Evolutionary conservation across 2,888 invertebrate species (phyloP), one percentile per base, ranked within the genome.

Genomic region (Microctonus aethiopoides): DNA sequence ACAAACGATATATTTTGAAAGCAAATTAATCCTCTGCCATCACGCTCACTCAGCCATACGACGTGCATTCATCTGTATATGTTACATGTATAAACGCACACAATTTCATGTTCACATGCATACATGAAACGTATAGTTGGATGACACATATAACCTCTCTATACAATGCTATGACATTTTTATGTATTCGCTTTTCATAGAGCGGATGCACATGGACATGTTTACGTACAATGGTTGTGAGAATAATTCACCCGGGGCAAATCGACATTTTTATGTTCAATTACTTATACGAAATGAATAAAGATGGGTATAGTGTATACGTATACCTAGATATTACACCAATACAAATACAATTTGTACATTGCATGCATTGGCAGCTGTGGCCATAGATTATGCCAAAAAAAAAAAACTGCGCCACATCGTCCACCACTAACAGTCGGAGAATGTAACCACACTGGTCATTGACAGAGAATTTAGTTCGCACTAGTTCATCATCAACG

Each of bases 211-310:
- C 68, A 66, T 24, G 67, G 75, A 75, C 68, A 74, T 72, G 67
- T 74, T 72, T 72, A 72, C 71, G 71, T 71, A 70, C 65, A 61
- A 66, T 72, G 67, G 70, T 64, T 70, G 68, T 69, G 72, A 71
- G 69, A 68, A 72, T 75, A 74, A 76, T 75, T 75, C 72, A 76
- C 73, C 68, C 65, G 65, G 22, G n/a, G n/a, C 20, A 68, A 75
- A 76, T 74, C 73, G 75, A 76, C 72, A 73, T 75, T 75, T 76
- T 74, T 75, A 75, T 76, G 71, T 72, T 71, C 74, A 76, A 76
- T 75, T 75, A 76, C 75, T 76, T 74, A 74, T 74, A 74, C 72
- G 69, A 75, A 68, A 73, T 72, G 61, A 57, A 39, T 41, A 39
- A 65, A 65, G 67, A 73, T 62, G 61, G 72, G 34, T 29, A 36